Percentiles rank a stretch among this genome's conserved stretches.
Conservation (phyloP, 2,113 vertebrate genomes). For the Mellivora capensis region DNA sequence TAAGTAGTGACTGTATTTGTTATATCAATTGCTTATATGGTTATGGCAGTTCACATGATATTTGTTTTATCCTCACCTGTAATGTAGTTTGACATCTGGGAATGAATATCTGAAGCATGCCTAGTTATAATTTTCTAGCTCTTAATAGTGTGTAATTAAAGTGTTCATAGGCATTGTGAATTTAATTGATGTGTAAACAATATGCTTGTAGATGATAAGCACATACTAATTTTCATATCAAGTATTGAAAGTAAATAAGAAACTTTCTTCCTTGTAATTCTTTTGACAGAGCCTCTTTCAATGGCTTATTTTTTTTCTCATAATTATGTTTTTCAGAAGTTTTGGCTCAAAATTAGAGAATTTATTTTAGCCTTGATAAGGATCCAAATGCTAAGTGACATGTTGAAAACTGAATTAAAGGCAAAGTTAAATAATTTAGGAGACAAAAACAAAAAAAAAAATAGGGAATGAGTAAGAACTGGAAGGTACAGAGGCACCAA, state of each 20-base stretch:
- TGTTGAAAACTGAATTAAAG: neutral
- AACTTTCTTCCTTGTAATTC: neutral
- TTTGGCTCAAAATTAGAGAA: conserved; percentile 33
- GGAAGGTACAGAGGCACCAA: neutral
- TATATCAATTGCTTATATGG: neutral
- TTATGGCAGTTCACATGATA: neutral
- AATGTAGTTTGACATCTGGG: conserved; percentile 64
- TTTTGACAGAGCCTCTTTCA: conserved; percentile 35
- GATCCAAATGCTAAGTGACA: conserved; percentile 12
- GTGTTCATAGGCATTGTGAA: conserved; percentile 54
- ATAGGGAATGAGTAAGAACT: neutral
- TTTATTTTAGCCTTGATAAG: conserved; percentile 29
- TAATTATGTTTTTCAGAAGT: conserved; percentile 34
- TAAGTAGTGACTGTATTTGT: conserved; percentile 19
- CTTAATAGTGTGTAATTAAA: conserved; percentile 62
- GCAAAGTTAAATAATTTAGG: conserved; percentile 3
- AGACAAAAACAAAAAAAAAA: neutral
- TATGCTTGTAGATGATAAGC: conserved; percentile 60
- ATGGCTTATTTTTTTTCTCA: conserved; percentile 20
- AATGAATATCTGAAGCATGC: conserved; percentile 38
- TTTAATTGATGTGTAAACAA: conserved; percentile 64
- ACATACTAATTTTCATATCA: conserved; percentile 58
- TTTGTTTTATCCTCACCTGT: conserved; percentile 53
- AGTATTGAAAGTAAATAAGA: conserved; percentile 45
- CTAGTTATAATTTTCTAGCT: conserved; percentile 62